Evolutionary conservation across 2,888 invertebrate genomes (phyloP).

Genomic region (Stenodema calcarata): DNA sequence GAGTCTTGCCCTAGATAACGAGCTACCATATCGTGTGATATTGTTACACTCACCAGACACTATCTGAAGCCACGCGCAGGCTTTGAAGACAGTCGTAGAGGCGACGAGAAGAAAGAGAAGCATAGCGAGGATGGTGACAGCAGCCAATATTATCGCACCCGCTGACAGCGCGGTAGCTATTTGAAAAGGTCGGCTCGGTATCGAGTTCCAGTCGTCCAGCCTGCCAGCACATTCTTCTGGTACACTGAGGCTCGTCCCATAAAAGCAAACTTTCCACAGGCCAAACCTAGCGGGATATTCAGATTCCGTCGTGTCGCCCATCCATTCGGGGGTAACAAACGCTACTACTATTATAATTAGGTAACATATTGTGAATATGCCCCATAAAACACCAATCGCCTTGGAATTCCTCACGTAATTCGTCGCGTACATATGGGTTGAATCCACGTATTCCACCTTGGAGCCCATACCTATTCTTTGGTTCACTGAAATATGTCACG

Average conservation of each 20-base stretch:
- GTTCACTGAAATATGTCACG: slow-evolving; percentile 30
- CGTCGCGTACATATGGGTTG: slow-evolving; percentile 87
- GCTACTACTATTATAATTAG: slow-evolving; percentile 94
- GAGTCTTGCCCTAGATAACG: not conserved
- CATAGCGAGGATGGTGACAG: slow-evolving; percentile 87
- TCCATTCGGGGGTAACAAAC: slow-evolving; percentile 94
- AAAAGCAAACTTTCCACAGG: slow-evolving; percentile 85
- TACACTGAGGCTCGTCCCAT: slow-evolving; percentile 69
- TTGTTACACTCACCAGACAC: slow-evolving; percentile 76
- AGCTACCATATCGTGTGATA: not conserved
- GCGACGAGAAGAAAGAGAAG: slow-evolving; percentile 92
- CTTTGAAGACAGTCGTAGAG: slow-evolving; percentile 88
- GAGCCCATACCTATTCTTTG: slow-evolving; percentile 76
- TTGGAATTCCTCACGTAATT: slow-evolving; percentile 91
- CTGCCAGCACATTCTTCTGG: slow-evolving; percentile 82
- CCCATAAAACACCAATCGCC: slow-evolving; percentile 97
- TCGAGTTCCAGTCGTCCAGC: slow-evolving; percentile 80
- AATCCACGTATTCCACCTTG: slow-evolving; percentile 91
- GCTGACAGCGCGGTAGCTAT: slow-evolving; percentile 89
- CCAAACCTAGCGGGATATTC: slow-evolving; percentile 92
- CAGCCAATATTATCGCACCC: slow-evolving; percentile 81
- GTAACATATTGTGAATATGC: slow-evolving; percentile 95
- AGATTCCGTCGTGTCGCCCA: slow-evolving; percentile 73
- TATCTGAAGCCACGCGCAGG: slow-evolving; percentile 96
- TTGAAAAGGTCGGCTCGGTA: slow-evolving; percentile 83